Base-by-base conservation (phyloP, 2,113 vertebrate species). In the Loxodonta africana region DNA sequence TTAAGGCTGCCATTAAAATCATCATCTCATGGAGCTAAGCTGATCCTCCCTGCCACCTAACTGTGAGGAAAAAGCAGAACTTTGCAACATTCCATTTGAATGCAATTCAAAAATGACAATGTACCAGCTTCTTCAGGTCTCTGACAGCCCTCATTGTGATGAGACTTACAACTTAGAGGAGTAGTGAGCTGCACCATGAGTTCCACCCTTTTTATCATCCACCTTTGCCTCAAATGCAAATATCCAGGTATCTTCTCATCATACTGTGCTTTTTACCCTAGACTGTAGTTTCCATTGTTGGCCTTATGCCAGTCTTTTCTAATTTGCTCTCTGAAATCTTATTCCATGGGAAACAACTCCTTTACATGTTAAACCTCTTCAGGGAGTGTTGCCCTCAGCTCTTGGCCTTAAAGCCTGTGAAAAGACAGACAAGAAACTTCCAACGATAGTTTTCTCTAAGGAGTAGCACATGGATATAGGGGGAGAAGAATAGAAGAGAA, bases 251-350 rank as follows among this genome's bases (percentile, higher is more conserved):
- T 65, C 17, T 74, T 84, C 67, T 48, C 53, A 74, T 17, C 80
- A 25, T 69, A 12, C 46, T 74, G 28, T 78, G 21, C n/a, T 69
- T 90, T 82, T 78, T 46, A 78, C 23, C 33, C 33, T 83, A 21
- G 6, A 20, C 1, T 51, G 9, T 62, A 69, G 3, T 76, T 93
- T 88, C 12, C 53, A 12, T 83, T 81, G 71, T 28, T 93, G 53
- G 67, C 51, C 30, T 82, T 10, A 90, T 6, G 53, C 7, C 46
- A 71, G 0, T 84, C 2, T 77, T 92, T 78, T 65, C 15, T 73
- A 62, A 73, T 73, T 90, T 86, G 18, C 18, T 80, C 57, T 90
- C 74, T 85, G 51, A 94, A 87, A 63, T 83, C 63, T 78, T 78
- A 87, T 83, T 78, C 30, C 9, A 48, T 67, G 17, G 92, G 63